Evolutionary conservation across 2,888 invertebrate species (phyloP).

Genomic region (Drosophila rubida): DNA sequence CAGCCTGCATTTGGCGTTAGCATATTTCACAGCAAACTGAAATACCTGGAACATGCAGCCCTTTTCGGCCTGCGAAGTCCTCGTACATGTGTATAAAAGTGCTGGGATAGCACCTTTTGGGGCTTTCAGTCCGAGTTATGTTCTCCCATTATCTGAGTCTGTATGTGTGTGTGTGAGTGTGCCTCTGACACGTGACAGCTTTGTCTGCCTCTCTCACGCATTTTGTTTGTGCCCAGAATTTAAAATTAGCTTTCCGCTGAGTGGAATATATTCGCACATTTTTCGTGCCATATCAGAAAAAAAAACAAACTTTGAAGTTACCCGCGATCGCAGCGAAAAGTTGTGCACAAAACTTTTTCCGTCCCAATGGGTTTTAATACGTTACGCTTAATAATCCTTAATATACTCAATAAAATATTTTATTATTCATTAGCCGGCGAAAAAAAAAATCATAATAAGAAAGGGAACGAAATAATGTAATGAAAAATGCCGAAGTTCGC

Average conservation of each 20-base stretch:
- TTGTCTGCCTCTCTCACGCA: constrained; percentile 38
- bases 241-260: constrained; percentile 59
- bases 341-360: constrained; percentile 37
- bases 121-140: constrained; percentile 15
- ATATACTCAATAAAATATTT: constrained; percentile 71
- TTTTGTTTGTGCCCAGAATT: constrained; percentile 66
- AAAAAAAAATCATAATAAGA: constrained; percentile 8
- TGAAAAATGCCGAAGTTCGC: constrained; percentile 28
- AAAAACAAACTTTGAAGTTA: constrained; percentile 28
- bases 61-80: constrained; percentile 17
- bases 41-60: constrained; percentile 28
- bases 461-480: constrained; percentile 8
- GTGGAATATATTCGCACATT: constrained; percentile 51
- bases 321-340: constrained; percentile 18
- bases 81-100: background rate
- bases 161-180: constrained; percentile 14
- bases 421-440: constrained; percentile 55
- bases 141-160: constrained; percentile 15
- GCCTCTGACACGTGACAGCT: constrained; percentile 55
- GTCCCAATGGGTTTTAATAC: constrained; percentile 38
- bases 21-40: constrained; percentile 45
- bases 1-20: constrained; percentile 57
- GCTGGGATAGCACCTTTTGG: constrained; percentile 18
- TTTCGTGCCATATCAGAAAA: constrained; percentile 32
- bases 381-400: constrained; percentile 44